Evolutionary conservation across 2,888 invertebrate species (phyloP), one percentile per base, ranked within the genome.

Genomic region (Dicyrtoma fusca): DNA sequence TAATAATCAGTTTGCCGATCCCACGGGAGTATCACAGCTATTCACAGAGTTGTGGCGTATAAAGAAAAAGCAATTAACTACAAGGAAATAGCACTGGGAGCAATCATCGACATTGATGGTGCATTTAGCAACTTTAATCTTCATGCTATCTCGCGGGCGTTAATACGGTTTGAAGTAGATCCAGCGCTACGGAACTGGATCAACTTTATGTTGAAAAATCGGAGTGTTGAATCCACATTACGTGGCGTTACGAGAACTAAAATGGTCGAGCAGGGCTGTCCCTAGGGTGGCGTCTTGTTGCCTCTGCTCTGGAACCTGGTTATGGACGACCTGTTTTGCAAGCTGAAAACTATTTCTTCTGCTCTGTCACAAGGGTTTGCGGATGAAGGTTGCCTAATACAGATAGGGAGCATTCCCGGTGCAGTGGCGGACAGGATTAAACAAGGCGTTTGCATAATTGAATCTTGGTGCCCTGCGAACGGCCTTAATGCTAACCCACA

Each of bases 221-320:
- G 75, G 11, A 47, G 5, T 0, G 73, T 70, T 4, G 11, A 3
- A 0, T 21, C 72, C 4, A 1, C 1, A 1, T 57, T 45, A 0
- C 11, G 21, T 1, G 49, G 42, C 1, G 51, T 19, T 13, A n/a
- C n/a, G n/a, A n/a, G n/a, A n/a, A n/a, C n/a, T n/a, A n/a, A n/a
- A n/a, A n/a, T n/a, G n/a, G n/a, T 44, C 3, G 10, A 21, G 11
- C 71, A 74, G 42, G 81, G 81, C 6, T 83, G 81, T 69, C 81
- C 81, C 11, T 82, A 82, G 72, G 81, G 81, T 0, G 81, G 81
- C 4, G 81, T 81, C 1, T 75, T 81, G 1, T 82, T 80, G 1
- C 82, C 82, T 0, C 76, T 82, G 0, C 72, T 81, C 55, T 82
- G 82, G 81, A 77, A n/a, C n/a, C n/a, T n/a, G n/a, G n/a, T n/a